Conservation (phyloP, 1,140 invertebrate species). For the Zaprionus camerounensis region DNA sequence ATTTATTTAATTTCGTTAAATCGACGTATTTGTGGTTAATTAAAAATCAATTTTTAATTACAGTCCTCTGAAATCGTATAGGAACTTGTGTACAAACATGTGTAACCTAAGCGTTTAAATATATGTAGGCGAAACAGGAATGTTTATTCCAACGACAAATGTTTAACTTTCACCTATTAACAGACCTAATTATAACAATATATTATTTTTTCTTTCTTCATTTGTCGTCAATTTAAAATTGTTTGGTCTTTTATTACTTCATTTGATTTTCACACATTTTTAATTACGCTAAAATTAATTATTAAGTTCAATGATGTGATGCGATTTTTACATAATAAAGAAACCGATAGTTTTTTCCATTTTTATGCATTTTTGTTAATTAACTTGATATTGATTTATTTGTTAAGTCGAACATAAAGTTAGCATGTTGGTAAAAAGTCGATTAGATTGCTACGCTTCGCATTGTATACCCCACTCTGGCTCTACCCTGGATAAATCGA, state of each 20-base stretch:
- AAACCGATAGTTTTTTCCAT: neutral
- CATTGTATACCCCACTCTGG: neutral
- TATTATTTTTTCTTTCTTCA: neutral
- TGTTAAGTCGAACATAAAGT: neutral
- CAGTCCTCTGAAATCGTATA: neutral
- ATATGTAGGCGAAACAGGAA: neutral
- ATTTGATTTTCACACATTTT: slow-evolving; percentile 8
- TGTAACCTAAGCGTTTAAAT: neutral
- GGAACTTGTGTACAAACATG: too few species aligned
- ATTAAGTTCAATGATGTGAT: neutral
- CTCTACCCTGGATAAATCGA: slow-evolving; percentile 52
- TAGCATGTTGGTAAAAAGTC: neutral
- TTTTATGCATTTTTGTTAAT: neutral
- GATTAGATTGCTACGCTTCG: neutral
- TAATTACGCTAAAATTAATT: neutral
- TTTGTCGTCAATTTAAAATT: neutral
- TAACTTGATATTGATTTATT: slow-evolving; percentile 4
- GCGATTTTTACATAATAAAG: slow-evolving; percentile 1
- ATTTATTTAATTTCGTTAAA: neutral
- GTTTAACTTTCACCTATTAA: slow-evolving; percentile 7
- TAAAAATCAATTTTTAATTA: slow-evolving; percentile 2
- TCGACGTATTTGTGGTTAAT: neutral
- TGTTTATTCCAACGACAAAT: neutral
- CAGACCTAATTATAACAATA: slow-evolving; percentile 1
- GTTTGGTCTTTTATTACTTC: neutral